Evolutionary conservation across 2,797 vertebrate genomes (phyloP).

Genomic region (Ateles fusciceps): DNA sequence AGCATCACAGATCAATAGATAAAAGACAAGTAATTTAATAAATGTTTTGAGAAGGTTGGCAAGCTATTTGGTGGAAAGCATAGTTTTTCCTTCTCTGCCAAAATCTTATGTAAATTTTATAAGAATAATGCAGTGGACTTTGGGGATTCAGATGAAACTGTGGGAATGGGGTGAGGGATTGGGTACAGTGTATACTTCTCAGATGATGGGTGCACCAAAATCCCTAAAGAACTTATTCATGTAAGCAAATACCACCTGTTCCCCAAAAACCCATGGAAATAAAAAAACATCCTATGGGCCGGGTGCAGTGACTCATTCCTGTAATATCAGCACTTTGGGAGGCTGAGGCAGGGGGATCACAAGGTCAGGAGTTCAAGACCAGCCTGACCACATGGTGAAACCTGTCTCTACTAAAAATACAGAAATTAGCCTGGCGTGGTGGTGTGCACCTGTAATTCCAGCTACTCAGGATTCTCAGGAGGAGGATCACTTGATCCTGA

Average conservation of each 20-base stretch:
- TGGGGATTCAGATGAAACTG: neutral
- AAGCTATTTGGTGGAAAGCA: neutral
- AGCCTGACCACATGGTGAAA: neutral
- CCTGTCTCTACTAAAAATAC: neutral
- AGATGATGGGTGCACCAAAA: neutral
- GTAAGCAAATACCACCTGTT: neutral
- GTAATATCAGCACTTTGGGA: neutral
- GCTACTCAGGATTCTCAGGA: neutral
- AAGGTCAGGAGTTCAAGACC: neutral
- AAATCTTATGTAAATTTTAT: neutral
- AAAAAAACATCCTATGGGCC: neutral
- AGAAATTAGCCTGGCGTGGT: neutral
- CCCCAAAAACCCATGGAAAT: neutral
- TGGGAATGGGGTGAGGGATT: neutral
- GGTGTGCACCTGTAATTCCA: neutral
- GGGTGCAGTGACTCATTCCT: neutral
- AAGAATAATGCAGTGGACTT: neutral
- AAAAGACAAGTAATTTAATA: neutral
- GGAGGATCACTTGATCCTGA: neutral
- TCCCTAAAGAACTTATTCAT: neutral
- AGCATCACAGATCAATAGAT: neutral
- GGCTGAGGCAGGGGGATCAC: neutral
- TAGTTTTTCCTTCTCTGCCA: neutral
- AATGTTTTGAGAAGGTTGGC: neutral
- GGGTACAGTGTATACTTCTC: neutral